phyloP scores from a whole-genome alignment of 2,797 vertebrate genomes.

The Spea hammondii region DNA sequence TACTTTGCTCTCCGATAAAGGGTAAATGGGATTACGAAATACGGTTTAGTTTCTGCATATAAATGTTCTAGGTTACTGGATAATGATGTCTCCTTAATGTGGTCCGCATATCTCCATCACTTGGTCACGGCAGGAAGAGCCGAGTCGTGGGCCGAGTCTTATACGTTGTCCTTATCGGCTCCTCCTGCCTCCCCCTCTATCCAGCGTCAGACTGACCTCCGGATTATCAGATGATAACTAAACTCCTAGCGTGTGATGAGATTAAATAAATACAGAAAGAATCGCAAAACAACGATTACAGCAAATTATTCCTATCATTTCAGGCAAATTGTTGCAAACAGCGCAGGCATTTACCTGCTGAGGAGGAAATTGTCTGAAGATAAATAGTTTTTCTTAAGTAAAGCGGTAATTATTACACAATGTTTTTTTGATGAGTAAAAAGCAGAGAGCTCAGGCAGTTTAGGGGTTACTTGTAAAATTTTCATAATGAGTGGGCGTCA shows the following conservation, averaged over 20 bases:
- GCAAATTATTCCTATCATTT: slow-evolving; percentile 19
- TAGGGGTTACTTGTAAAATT: neutral
- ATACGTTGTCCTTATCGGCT: neutral
- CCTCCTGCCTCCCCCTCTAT: neutral
- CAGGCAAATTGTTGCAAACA: slow-evolving; percentile 22
- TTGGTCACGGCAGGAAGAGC: neutral
- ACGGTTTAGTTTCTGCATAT: neutral
- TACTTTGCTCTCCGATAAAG: neutral
- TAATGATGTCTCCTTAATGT: neutral
- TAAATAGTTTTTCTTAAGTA: neutral
- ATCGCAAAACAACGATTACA: neutral
- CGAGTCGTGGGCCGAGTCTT: neutral
- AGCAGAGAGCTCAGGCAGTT: neutral
- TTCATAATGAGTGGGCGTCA: neutral
- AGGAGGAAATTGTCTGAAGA: slow-evolving; percentile 16
- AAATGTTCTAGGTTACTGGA: neutral
- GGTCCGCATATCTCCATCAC: neutral
- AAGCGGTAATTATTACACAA: neutral
- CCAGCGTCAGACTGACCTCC: neutral
- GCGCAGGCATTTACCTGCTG: slow-evolving; percentile 23
- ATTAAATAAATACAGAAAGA: slow-evolving; percentile 27
- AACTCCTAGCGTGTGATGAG: slow-evolving; percentile 17
- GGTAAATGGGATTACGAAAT: neutral
- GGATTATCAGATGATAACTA: slow-evolving; percentile 34
- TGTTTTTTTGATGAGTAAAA: neutral